A percentile compares a stretch with the other conserved stretches of the same genome.
Conservation (phyloP, 2,888 invertebrate genomes). For the Aleiodes testaceus region DNA sequence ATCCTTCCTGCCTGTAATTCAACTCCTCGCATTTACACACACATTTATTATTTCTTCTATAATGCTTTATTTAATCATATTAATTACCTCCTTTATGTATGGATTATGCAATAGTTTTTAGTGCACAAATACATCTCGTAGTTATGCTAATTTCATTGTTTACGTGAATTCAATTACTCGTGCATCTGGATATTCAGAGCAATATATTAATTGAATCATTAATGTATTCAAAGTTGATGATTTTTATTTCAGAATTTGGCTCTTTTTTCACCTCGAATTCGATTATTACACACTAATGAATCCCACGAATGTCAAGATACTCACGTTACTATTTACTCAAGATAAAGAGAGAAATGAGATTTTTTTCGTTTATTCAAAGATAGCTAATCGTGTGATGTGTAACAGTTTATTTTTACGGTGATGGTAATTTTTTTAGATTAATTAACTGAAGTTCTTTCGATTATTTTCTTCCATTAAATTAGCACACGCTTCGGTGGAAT, state of each 20-base stretch:
- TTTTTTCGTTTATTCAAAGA: conserved; percentile 5
- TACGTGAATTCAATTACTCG: background rate
- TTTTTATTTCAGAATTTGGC: no score
- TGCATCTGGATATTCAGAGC: background rate
- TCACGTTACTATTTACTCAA: conserved; percentile 3
- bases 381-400: conserved; percentile 29
- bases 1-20: background rate
- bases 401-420: conserved; percentile 35
- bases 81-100: conserved; percentile 20
- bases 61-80: conserved; percentile 35
- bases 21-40: background rate
- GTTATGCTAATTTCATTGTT: conserved; percentile 21
- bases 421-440: conserved; percentile 23
- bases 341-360: conserved; percentile 11
- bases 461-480: conserved; percentile 23
- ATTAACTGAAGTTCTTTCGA: conserved; percentile 12
- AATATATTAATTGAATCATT: no score
- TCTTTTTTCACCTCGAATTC: no score
- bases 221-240: no score
- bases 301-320: background rate
- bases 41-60: conserved; percentile 14
- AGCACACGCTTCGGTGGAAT: conserved; percentile 34
- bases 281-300: background rate
- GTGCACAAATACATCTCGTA: conserved; percentile 5
- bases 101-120: conserved; percentile 7